These are phyloP conservation scores for Zelostemma sp. DNA, from an alignment of 1,140 invertebrate species.

Conservation along the genomic window DNA sequence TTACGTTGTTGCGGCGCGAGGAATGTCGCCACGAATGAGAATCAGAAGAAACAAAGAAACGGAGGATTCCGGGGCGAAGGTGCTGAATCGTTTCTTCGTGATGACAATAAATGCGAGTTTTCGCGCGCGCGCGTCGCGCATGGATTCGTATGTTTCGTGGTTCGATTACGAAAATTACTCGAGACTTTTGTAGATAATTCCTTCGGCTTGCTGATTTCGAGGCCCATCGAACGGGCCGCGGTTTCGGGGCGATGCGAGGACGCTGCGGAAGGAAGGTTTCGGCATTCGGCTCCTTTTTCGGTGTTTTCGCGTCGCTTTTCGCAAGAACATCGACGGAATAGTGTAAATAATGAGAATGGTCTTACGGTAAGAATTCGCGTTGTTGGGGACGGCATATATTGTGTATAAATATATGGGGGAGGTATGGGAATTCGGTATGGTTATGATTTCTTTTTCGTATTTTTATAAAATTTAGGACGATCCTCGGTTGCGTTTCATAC, in stretches of 20 bases:
- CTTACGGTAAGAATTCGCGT: constrained; percentile 23
- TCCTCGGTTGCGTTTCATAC: no score
- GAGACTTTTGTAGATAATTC: constrained; percentile 62
- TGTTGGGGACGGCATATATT: constrained; percentile 2
- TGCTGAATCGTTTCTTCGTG: constrained; percentile 60
- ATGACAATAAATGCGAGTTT: constrained; percentile 67
- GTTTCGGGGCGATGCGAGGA: background rate
- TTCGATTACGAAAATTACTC: constrained; percentile 47
- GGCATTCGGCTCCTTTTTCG: background rate
- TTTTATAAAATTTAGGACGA: no score
- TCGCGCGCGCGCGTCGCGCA: constrained; percentile 47
- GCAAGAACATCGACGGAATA: constrained; percentile 35
- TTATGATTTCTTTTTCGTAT: no score
- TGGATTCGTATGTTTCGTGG: constrained; percentile 44
- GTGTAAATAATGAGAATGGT: constrained; percentile 28
- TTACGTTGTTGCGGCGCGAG: constrained; percentile 36
- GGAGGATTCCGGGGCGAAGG: constrained; percentile 42
- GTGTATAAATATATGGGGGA: background rate
- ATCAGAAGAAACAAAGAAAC: constrained; percentile 25
- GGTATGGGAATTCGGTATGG: no score
- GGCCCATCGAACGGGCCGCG: constrained; percentile 36
- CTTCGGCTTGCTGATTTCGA: constrained; percentile 43
- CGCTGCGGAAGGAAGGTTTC: background rate
- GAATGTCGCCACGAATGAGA: constrained; percentile 25
- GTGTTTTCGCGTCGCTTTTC: constrained; percentile 11